Percentiles rank a stretch among this genome's conserved stretches.
Evolutionary conservation across 2,888 invertebrate genomes (phyloP).

Genomic region (Steinernema hermaphroditum): DNA sequence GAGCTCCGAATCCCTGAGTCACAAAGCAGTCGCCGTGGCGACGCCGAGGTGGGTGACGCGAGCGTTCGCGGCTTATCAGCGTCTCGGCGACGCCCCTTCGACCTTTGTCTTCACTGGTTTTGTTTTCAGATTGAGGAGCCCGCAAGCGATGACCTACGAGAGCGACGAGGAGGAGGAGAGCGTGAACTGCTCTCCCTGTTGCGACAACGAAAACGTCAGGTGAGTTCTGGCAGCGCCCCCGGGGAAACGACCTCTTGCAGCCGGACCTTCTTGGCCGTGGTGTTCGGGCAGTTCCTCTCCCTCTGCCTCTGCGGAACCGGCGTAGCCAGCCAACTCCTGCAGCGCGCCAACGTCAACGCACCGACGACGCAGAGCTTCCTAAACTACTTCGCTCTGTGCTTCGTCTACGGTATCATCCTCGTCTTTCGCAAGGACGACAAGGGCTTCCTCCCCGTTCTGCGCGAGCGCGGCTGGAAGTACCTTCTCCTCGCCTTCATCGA

Average conservation of each 20-base stretch:
- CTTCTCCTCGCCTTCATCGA: constrained; percentile 79
- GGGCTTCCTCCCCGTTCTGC: constrained; percentile 72
- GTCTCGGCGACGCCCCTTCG: neutral
- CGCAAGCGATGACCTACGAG: constrained; percentile 23
- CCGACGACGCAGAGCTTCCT: constrained; percentile 81
- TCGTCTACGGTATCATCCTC: constrained; percentile 78
- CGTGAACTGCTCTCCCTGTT: constrained; percentile 59
- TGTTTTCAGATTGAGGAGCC: neutral
- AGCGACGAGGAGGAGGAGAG: constrained; percentile 48
- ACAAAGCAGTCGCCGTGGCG: neutral
- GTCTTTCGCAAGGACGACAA: constrained; percentile 71
- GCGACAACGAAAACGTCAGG: constrained; percentile 55
- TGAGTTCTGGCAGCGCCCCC: too few species aligned
- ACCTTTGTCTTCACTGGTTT: neutral
- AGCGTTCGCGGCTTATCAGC: too few species aligned
- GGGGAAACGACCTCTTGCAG: constrained; percentile 54
- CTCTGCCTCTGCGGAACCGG: constrained; percentile 79
- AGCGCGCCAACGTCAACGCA: constrained; percentile 74
- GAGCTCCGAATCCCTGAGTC: constrained; percentile 6
- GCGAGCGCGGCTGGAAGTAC: constrained; percentile 78
- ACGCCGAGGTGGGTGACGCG: constrained; percentile 7
- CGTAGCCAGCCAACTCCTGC: constrained; percentile 76
- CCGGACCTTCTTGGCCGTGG: constrained; percentile 65
- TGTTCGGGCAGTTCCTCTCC: constrained; percentile 75
- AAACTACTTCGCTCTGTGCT: constrained; percentile 78